Percentiles rank a stretch among this genome's conserved stretches.
Evolutionary conservation across 2,113 vertebrate genomes (phyloP).

Genomic region (Atlantisia rogersi): DNA sequence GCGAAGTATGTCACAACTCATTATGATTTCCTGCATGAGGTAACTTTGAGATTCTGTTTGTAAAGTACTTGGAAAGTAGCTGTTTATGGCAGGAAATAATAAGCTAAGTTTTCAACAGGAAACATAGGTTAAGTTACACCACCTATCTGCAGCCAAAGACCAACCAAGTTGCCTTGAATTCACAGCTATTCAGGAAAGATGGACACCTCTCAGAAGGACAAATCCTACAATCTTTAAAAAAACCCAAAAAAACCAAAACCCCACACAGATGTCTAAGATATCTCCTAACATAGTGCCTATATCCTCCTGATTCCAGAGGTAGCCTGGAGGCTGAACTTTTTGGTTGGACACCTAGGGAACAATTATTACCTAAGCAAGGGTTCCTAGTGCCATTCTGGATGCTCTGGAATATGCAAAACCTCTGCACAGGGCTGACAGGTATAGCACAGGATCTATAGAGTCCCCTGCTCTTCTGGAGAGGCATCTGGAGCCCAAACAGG

Average conservation of each 20-base stretch:
- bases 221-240: neutral
- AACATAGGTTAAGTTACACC: neutral
- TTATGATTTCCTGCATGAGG: neutral
- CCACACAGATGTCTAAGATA: neutral
- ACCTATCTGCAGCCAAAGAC: neutral
- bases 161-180: neutral
- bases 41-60: neutral
- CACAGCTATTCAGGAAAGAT: neutral
- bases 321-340: neutral
- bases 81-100: neutral
- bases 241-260: too few relatives aligned
- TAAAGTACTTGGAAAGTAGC: neutral
- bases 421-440: neutral
- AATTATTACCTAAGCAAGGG: neutral
- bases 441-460: neutral
- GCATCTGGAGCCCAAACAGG: neutral
- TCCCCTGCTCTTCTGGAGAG: neutral
- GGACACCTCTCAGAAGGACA: neutral
- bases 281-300: neutral
- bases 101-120: neutral
- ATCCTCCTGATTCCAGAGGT: neutral
- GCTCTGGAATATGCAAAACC: neutral
- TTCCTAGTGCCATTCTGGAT: neutral
- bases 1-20: neutral
- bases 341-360: neutral